A percentile compares a stretch with the other conserved stretches of the same genome.
Conservation (phyloP, 2,888 invertebrate species). For the Orthonevra nobilis region DNA sequence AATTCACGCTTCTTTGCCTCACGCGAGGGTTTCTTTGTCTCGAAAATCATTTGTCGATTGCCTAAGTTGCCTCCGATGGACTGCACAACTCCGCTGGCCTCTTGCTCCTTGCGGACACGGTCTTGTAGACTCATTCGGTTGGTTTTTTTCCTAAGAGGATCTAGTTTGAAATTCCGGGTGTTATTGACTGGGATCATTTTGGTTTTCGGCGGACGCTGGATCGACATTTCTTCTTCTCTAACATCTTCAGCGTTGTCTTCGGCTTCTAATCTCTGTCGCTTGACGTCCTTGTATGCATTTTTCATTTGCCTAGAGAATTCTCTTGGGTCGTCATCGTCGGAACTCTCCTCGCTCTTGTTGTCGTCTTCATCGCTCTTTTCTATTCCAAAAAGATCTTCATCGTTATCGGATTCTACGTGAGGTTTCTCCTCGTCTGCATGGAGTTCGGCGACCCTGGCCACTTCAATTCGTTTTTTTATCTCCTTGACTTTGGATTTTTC, state of each 20-base stretch:
- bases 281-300: conserved; percentile 82
- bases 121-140: conserved; percentile 83
- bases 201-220: conserved; percentile 73
- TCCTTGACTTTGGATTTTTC: conserved; percentile 86
- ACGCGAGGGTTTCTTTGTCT: conserved; percentile 82
- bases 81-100: conserved; percentile 75
- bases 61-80: conserved; percentile 84
- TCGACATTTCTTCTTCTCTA: conserved; percentile 65
- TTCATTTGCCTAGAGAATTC: conserved; percentile 90
- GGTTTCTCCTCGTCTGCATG: conserved; percentile 77
- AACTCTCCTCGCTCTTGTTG: conserved; percentile 82
- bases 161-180: conserved; percentile 83
- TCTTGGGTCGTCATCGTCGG: conserved; percentile 90
- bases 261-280: conserved; percentile 76
- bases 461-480: conserved; percentile 82
- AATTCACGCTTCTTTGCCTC: conserved; percentile 82
- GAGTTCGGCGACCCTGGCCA: conserved; percentile 81
- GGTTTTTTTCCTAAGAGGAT: conserved; percentile 72
- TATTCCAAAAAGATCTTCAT: conserved; percentile 79
- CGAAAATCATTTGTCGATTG: conserved; percentile 90
- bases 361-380: conserved; percentile 75
- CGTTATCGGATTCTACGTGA: conserved; percentile 78
- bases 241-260: conserved; percentile 75
- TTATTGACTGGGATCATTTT: conserved; percentile 84
- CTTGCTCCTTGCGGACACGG: conserved; percentile 84